Base-by-base conservation (phyloP, 2,888 invertebrate genomes). In the Tinea trinotella region DNA sequence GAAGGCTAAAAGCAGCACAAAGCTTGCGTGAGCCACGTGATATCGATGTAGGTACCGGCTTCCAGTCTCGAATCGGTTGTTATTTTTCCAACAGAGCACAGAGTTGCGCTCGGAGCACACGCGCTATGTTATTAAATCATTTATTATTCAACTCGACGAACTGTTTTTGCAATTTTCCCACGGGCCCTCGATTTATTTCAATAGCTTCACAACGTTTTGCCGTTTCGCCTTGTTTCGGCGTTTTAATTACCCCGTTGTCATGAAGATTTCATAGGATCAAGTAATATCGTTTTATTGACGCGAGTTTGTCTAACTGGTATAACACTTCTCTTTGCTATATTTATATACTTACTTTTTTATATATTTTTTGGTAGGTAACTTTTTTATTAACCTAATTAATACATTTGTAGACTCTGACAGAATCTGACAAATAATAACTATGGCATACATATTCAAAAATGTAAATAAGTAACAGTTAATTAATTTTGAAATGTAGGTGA, bases 91-190 rank as follows among this genome's bases (percentile, higher is more conserved):
- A 68, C 71, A 68, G 68, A 74, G 75, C 75, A 69, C 73, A 52
- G 71, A 73, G 71, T 17, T 17, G 65, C 63, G 68, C 64, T 74
- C 76, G 77, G 73, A 79, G 76, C 77, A 78, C 79, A 79, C 79
- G 74, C 74, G 75, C 74, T 71, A 76, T 82, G 83, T 84, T 84
- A 84, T 83, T 82, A 84, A 84, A 82, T 83, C 81, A 84, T 84
- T 83, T 84, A 84, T 85, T 84, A 84, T 84, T 83, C 83, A 83
- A 68, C 68, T 68, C 79, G 76, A 75, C 80, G 81, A 84, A 80
- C 79, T 78, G 83, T 84, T 83, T 48, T 82, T 70, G 76, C 76
- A 77, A 79, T 79, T 80, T 80, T 79, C 82, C 79, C 78, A 82
- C 79, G 75, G 74, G 67, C 70, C 66, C 64, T 50, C 50, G 50